Evolutionary conservation across 2,113 vertebrate genomes (phyloP), one percentile per base, ranked within the genome.

Genomic region (Platysternon megacephalum): DNA sequence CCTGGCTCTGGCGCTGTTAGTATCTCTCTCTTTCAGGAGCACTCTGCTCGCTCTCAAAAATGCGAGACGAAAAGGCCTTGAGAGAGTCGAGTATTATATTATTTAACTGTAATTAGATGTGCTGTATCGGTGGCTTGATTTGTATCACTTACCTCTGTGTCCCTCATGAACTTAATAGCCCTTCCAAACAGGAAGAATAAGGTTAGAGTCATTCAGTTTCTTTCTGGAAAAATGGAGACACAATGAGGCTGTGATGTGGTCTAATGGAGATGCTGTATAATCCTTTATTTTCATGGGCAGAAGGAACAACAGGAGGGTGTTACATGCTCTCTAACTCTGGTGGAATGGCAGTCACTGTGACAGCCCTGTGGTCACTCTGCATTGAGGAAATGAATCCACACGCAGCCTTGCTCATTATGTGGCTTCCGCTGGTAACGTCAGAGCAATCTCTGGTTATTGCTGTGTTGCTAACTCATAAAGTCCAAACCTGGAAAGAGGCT

Each of bases 81-180:
- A 90, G 74, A 28, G 88, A 86, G 93, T 51, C 44, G 7, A 83
- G 48, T 16, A 3, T 17, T 61, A 49, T 0, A 0, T 10, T 52
- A 84, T 85, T 88, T 95, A 95, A 93, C 87, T 87, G 85, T 92
- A 91, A 53, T 93, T 92, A 96, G 80, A 92, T 92, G 94, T 79
- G 93, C 4, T 0, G 76, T 1, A 0, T 52, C 51, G 22, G 58
- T 1, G 4, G 52, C 61, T 93, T 82, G 94, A 86, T 76, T 86
- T 86, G 51, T 44, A 95, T 89, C 91, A 78, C 78, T 95, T 51
- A 0, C 61, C 72, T 19, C 85, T 82, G 52, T 0, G 0, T 35
- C 19, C 5, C 80, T 76, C 90, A 51, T 72, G 58, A 86, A 92
- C 78, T 81, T 26, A 39, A 85, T 53, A 85, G 49, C 76, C 61